These are phyloP conservation scores for Rhamnusium bicolor DNA, from an alignment of 2,888 invertebrate species.

Conservation along the genomic window DNA sequence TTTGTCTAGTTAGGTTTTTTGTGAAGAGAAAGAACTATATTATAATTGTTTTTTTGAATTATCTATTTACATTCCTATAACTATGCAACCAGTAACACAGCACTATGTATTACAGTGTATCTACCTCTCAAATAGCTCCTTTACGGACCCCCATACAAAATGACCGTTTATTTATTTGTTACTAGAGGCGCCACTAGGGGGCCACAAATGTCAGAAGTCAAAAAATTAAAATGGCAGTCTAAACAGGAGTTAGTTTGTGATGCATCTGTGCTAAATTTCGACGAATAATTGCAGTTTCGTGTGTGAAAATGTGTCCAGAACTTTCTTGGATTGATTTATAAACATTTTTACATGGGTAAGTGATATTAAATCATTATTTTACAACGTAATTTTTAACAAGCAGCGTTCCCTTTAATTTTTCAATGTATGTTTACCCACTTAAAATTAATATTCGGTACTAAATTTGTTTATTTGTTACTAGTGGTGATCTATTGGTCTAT, in stretches of 20 bases:
- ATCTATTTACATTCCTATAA: not conserved
- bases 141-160: not conserved
- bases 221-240: conserved; percentile 50
- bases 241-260: conserved; percentile 47
- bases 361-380: conserved; percentile 18
- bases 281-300: conserved; percentile 39
- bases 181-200: conserved; percentile 5
- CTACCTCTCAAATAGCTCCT: not conserved
- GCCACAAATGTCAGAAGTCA: conserved; percentile 37
- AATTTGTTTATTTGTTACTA: not conserved
- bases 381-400: not conserved
- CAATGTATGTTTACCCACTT: conserved; percentile 31
- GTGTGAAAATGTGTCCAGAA: conserved; percentile 45
- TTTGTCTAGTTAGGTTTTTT: too few species aligned
- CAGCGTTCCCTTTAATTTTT: conserved; percentile 6
- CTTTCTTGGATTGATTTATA: conserved; percentile 31
- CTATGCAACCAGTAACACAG: conserved; percentile 26
- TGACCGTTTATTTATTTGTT: not conserved
- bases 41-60: too few species aligned
- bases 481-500: not conserved
- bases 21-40: too few species aligned
- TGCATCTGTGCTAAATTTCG: conserved; percentile 52
- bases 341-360: conserved; percentile 39
- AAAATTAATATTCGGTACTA: conserved; percentile 1
- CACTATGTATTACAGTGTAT: not conserved